Base-by-base conservation (phyloP, 2,113 vertebrate genomes). In the Brachyhypopomus occidentalis region DNA sequence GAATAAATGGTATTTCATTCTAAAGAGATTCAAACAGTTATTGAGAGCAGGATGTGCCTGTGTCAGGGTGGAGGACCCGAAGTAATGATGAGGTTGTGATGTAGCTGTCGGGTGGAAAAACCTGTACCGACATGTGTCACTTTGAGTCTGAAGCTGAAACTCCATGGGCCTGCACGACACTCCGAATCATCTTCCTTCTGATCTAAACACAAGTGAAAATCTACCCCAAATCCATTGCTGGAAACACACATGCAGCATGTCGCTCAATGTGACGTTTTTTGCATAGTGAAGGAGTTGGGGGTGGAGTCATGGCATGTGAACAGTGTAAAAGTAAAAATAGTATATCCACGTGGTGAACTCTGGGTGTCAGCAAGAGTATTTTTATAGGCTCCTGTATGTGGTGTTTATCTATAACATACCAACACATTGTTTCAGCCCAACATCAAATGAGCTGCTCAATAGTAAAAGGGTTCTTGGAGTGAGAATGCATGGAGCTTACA, bases 61-160 rank as follows among this genome's bases (percentile, higher is more conserved):
- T 89, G 87, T 88, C 87, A 88, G 82, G 84, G 58, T 78, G 59
- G 45, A 85, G 86, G 1, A 52, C 11, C 12, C 7, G 82, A 85
- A 87, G 76, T 76, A 86, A 81, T 72, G 89, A 70, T 83, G 67
- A 83, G 78, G 85, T 85, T 85, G 38, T 41, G 38, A 72, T 86
- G 87, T 87, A 14, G 45, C 45, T 88, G 88, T 89, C 89, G 88
- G 88, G 89, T 92, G 88, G 90, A 86, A 75, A 85, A 89, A 92
- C 86, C 86, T 84, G 81, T 67, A 83, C 86, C 67, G 90, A 92
- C 91, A 91, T 89, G 85, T 92, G 91, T 90, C 91, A 90, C 88
- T 90, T 92, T 90, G 87, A 91, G 89, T 91, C 88, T 52, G 79
- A 81, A 63, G 79, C 71, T 85, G 72, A 63, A 84, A 85, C 73